Evolutionary conservation across 2,888 invertebrate species (phyloP).

Genomic region (Arge pagana): DNA sequence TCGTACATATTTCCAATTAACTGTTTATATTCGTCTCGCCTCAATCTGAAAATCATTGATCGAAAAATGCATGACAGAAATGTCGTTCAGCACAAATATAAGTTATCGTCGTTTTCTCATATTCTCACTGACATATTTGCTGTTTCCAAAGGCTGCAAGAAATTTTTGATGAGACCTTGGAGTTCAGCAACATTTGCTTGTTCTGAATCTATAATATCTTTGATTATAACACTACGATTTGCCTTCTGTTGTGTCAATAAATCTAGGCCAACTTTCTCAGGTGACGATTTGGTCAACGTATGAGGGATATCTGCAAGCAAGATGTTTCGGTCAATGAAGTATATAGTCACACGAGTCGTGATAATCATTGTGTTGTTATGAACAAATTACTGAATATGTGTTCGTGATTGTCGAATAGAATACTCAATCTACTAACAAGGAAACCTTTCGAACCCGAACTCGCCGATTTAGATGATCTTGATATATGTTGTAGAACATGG

Average conservation of each 20-base stretch:
- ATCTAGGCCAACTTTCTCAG: slow-evolving; percentile 65
- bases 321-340: too few species aligned
- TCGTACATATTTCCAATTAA: slow-evolving; percentile 88
- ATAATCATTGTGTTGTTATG: too few species aligned
- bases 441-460: too few species aligned
- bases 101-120: slow-evolving; percentile 1
- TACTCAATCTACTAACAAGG: too few species aligned
- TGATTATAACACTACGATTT: slow-evolving; percentile 83
- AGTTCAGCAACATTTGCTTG: slow-evolving; percentile 88
- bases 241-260: slow-evolving; percentile 64
- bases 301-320: slow-evolving; percentile 64
- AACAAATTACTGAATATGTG: too few species aligned
- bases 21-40: slow-evolving; percentile 83
- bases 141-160: slow-evolving; percentile 84
- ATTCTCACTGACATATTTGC: slow-evolving; percentile 80
- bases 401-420: too few species aligned
- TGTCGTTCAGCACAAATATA: slow-evolving; percentile 11
- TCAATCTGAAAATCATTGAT: slow-evolving; percentile 66
- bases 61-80: slow-evolving; percentile 17
- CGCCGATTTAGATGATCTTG: too few species aligned
- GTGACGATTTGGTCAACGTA: slow-evolving; percentile 68
- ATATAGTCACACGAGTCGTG: too few species aligned
- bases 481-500: too few species aligned
- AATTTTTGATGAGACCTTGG: slow-evolving; percentile 82
- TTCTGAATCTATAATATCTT: slow-evolving; percentile 92